phyloP scores from a whole-genome alignment of 2,113 vertebrate genomes.

The Leptobrachium leishanense region DNA sequence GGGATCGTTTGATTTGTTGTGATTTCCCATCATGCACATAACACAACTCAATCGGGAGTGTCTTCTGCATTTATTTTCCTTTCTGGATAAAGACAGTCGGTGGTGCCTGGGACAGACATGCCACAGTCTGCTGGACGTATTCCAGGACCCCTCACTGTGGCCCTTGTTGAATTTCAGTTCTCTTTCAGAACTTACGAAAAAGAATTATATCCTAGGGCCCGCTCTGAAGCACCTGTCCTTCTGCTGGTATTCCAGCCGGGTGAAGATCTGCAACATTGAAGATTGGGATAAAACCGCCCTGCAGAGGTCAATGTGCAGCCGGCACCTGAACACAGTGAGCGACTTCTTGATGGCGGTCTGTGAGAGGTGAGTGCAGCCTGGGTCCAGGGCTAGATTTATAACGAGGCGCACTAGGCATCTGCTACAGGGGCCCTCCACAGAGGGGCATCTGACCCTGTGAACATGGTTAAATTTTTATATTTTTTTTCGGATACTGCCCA shows the following conservation, averaged over 20 bases:
- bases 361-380: conserved; percentile 70
- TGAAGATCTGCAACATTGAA: conserved; percentile 90
- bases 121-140: conserved; percentile 69
- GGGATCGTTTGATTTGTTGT: too few species aligned
- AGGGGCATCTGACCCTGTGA: too few species aligned
- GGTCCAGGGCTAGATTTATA: too few species aligned
- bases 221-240: conserved; percentile 79
- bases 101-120: conserved; percentile 80
- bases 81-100: conserved; percentile 87
- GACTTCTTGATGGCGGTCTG: conserved; percentile 79
- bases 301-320: conserved; percentile 86
- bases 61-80: conserved; percentile 89
- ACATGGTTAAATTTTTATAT: too few species aligned
- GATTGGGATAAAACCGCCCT: conserved; percentile 86
- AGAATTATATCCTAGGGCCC: conserved; percentile 83
- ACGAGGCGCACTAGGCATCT: too few species aligned
- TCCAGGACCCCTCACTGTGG: conserved; percentile 85
- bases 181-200: conserved; percentile 76
- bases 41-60: conserved; percentile 85
- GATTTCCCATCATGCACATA: conserved; percentile 72
- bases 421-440: too few species aligned
- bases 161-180: conserved; percentile 78
- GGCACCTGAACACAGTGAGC: conserved; percentile 77
- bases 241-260: conserved; percentile 88
- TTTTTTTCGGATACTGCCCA: too few species aligned